Base-by-base conservation (phyloP, 2,797 vertebrate genomes). In the Botia almorhae region DNA sequence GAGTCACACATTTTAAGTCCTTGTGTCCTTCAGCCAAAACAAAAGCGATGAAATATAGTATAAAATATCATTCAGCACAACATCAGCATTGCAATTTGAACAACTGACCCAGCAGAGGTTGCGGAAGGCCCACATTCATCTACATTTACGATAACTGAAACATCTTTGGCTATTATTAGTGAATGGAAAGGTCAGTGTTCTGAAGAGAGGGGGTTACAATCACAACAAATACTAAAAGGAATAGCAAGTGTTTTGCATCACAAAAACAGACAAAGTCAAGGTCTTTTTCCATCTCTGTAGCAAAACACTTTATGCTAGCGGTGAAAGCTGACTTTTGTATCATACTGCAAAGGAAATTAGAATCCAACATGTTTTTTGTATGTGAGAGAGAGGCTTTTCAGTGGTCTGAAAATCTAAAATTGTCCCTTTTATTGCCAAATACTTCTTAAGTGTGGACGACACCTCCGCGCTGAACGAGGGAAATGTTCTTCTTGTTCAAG, bases 21-120 rank as follows among this genome's bases (percentile, higher is more conserved):
- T n/a, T 67, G 81, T 74, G 85, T 83, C 85, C 86, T 86, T 86
- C 79, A 83, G 69, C 33, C 10, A 58, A 67, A 53, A 75, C 23
- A 73, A 60, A 86, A 77, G 81, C 76, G 70, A 29, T 65, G 36
- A 55, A 72, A 63, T 17, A 51, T 63, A 63, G 36, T 12, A 36
- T 64, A 36, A 60, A 61, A 69, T 48, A 76, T 70, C 77, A 79
- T 82, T 85, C 65, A 55, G 65, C 36, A 76, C 23, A 61, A 77
- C 84, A 82, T 85, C 84, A 81, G 78, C 74, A 80, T 16, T 69
- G 67, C n/a, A 11, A 69, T 74, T 64, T 19, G 71, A 83, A 82
- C 60, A 81, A 81, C 43, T 69, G 69, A 83, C 46, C 68, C 33
- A 36, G 70, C 70, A 65, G 26, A 64, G 72, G 63, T 65, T 55